phyloP scores from a whole-genome alignment of 1,140 invertebrate genomes.

The Danaus plexippus region DNA sequence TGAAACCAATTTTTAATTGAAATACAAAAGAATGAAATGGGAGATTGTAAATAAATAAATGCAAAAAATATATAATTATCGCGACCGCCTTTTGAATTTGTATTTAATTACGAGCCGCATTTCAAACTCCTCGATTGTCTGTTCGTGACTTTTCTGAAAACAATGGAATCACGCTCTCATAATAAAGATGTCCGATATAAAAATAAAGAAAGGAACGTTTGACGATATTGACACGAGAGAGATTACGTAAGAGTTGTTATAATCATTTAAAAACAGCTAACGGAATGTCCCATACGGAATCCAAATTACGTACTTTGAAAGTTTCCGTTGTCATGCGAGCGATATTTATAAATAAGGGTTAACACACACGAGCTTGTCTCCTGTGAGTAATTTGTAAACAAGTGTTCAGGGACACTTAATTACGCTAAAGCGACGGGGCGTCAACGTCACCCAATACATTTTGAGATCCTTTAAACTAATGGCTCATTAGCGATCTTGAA shows the following conservation, averaged over 20 bases:
- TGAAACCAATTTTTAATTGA: too few relatives aligned
- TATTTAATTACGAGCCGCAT: constrained; percentile 37
- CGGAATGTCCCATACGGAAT: constrained; percentile 1
- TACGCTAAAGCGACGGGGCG: constrained; percentile 49
- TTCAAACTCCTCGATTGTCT: constrained; percentile 29
- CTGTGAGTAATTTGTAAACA: constrained; percentile 65
- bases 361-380: constrained; percentile 37
- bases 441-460: constrained; percentile 45
- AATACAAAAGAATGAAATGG: too few relatives aligned
- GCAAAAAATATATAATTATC: too few relatives aligned
- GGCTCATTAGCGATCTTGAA: constrained; percentile 26
- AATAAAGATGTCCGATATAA: constrained; percentile 36
- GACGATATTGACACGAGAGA: constrained; percentile 13
- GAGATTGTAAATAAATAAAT: too few relatives aligned
- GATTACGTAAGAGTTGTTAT: constrained; percentile 1
- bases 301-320: not conserved
- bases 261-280: not conserved
- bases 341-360: constrained; percentile 40
- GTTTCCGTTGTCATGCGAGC: too few relatives aligned
- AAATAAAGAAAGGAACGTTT: constrained; percentile 21
- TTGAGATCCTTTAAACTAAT: constrained; percentile 41
- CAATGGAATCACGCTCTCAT: constrained; percentile 46
- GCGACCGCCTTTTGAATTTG: constrained; percentile 23
- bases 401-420: constrained; percentile 60
- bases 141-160: constrained; percentile 63